phyloP scores from a whole-genome alignment of 2,888 invertebrate species.

The Nomada ruficornis region DNA sequence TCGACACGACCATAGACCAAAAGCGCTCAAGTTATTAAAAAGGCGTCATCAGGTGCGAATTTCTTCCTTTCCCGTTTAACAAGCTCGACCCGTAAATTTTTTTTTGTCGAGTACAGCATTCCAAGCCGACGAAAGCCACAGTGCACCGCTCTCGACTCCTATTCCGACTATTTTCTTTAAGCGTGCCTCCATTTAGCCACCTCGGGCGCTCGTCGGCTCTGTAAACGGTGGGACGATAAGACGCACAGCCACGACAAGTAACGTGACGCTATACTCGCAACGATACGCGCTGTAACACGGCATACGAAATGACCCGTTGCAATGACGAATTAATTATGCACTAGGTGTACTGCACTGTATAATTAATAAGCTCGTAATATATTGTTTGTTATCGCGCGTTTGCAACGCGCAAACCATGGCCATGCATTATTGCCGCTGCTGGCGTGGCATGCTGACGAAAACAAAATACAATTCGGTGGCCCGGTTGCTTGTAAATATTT shows the following conservation, averaged over 20 bases:
- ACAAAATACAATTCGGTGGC: conserved; percentile 13
- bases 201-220: neutral
- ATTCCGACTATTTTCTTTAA: conserved; percentile 8
- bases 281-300: neutral
- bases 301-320: conserved; percentile 23
- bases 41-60: conserved; percentile 72
- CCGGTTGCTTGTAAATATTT: neutral
- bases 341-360: conserved; percentile 31
- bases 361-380: conserved; percentile 47
- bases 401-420: conserved; percentile 12
- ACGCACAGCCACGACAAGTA: neutral
- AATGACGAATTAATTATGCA: conserved; percentile 49
- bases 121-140: neutral
- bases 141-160: neutral
- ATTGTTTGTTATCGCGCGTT: conserved; percentile 37
- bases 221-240: conserved; percentile 10
- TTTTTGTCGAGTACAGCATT: conserved; percentile 22
- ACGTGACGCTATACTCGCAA: conserved; percentile 11
- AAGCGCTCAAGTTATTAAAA: conserved; percentile 75
- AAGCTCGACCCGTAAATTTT: conserved; percentile 19
- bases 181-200: neutral
- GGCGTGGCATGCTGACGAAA: neutral
- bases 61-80: conserved; percentile 57
- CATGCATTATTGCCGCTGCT: neutral
- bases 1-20: no score